A percentile compares a stretch with the other conserved stretches of the same genome.
Conservation (phyloP, 2,888 invertebrate species). For the Elegia similella region DNA sequence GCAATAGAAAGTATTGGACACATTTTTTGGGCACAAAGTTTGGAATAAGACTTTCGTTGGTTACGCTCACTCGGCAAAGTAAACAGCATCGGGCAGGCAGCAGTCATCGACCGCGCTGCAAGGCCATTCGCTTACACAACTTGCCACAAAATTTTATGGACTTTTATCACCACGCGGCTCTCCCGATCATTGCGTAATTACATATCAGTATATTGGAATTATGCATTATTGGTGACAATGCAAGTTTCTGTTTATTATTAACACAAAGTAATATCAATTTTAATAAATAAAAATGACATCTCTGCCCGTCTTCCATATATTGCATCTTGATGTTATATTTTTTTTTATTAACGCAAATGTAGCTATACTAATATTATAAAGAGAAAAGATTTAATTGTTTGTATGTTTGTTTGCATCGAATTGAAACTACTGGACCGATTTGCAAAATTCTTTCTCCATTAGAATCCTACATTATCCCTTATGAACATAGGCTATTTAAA, state of each 20-base stretch:
- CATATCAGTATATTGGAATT: background rate
- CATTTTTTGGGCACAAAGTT: constrained; percentile 44
- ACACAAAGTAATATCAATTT: background rate
- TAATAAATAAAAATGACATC: too few relatives aligned
- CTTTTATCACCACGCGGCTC: constrained; percentile 35
- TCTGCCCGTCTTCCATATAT: too few relatives aligned
- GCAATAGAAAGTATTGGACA: constrained; percentile 32
- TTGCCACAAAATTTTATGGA: constrained; percentile 53
- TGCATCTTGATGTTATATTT: too few relatives aligned
- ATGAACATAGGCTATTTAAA: too few relatives aligned
- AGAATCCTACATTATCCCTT: too few relatives aligned
- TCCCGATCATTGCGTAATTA: constrained; percentile 19
- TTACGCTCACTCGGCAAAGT: constrained; percentile 66
- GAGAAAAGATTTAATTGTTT: too few relatives aligned
- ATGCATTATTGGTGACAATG: background rate
- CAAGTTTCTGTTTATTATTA: background rate
- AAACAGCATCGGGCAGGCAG: constrained; percentile 61
- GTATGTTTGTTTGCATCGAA: too few relatives aligned
- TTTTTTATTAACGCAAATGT: too few relatives aligned
- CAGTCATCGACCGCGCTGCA: constrained; percentile 71
- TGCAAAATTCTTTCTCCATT: too few relatives aligned
- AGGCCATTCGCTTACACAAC: constrained; percentile 77
- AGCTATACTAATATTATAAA: too few relatives aligned
- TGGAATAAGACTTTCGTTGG: constrained; percentile 59
- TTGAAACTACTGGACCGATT: too few relatives aligned